phyloP scores from a whole-genome alignment of 2,888 invertebrate species.

The Ferdinandea cuprea region DNA sequence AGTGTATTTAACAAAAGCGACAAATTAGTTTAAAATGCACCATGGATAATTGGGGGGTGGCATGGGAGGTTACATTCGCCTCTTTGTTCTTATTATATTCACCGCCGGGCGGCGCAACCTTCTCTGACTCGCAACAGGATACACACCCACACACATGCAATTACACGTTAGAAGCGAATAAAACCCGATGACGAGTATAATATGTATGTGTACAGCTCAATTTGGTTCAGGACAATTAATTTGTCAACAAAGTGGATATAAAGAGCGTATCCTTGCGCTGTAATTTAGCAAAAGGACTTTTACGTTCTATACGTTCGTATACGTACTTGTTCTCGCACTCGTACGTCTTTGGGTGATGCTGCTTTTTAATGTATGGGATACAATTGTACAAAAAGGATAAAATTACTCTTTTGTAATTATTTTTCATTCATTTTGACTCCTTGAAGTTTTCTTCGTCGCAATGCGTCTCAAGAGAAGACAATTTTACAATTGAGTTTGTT shows the following conservation, averaged over 20 bases:
- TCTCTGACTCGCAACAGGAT: slow-evolving; percentile 39
- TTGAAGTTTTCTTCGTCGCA: slow-evolving; percentile 43
- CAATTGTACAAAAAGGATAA: slow-evolving; percentile 48
- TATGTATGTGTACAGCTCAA: slow-evolving; percentile 48
- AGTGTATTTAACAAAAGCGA: slow-evolving; percentile 70
- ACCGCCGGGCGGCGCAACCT: slow-evolving; percentile 19
- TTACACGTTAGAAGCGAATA: neutral
- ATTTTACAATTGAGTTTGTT: slow-evolving; percentile 14
- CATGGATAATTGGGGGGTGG: slow-evolving; percentile 4
- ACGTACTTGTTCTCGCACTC: neutral
- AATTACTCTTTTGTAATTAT: slow-evolving; percentile 68
- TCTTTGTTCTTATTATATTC: slow-evolving; percentile 33
- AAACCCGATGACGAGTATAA: slow-evolving; percentile 17
- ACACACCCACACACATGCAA: slow-evolving; percentile 29
- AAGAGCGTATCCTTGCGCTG: slow-evolving; percentile 52
- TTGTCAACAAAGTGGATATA: slow-evolving; percentile 63
- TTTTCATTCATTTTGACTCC: slow-evolving; percentile 68
- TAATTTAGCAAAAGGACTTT: slow-evolving; percentile 66
- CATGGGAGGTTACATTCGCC: slow-evolving; percentile 12
- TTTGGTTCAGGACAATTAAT: slow-evolving; percentile 71
- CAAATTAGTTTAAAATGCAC: slow-evolving; percentile 73
- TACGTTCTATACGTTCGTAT: neutral
- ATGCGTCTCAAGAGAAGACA: slow-evolving; percentile 41
- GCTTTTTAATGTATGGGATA: slow-evolving; percentile 58
- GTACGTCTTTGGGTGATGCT: slow-evolving; percentile 5